phyloP scores from a whole-genome alignment of 2,113 vertebrate species.

The Pseudorectes ferrugineus region DNA sequence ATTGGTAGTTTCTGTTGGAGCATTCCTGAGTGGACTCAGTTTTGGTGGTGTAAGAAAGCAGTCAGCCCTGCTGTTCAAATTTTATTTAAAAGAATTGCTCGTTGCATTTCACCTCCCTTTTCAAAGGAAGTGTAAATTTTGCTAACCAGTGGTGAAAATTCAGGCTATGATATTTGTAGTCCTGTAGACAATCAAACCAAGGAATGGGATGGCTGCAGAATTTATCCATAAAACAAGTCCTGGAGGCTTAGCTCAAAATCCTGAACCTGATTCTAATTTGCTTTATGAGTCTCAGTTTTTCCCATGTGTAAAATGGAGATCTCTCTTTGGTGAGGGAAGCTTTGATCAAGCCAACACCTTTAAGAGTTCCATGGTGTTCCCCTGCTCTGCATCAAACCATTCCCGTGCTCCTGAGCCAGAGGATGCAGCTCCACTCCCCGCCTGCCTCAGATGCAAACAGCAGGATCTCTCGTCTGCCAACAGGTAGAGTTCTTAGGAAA shows the following conservation, averaged over 20 bases:
- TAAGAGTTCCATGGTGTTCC: background rate
- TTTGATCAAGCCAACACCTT: conserved; percentile 23
- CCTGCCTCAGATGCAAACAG: background rate
- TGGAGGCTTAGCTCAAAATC: background rate
- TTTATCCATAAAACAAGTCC: background rate
- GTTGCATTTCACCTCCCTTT: background rate
- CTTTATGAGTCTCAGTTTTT: background rate
- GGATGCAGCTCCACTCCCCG: background rate
- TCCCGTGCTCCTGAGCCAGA: background rate
- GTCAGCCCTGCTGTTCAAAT: background rate
- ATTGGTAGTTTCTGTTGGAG: background rate
- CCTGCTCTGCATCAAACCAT: background rate
- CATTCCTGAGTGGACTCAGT: background rate
- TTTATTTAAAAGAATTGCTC: background rate
- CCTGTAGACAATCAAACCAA: background rate
- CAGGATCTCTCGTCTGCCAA: conserved; percentile 29
- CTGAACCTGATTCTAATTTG: conserved; percentile 26
- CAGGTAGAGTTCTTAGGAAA: background rate
- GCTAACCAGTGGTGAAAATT: background rate
- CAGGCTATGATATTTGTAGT: background rate
- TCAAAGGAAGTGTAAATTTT: background rate
- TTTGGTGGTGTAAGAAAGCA: background rate
- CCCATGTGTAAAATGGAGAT: background rate
- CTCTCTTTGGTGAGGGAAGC: background rate
- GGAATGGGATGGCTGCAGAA: background rate